These are phyloP conservation scores for Hydrolagus affinis DNA, from an alignment of 2,113 vertebrate genomes.

Conservation along the genomic window DNA sequence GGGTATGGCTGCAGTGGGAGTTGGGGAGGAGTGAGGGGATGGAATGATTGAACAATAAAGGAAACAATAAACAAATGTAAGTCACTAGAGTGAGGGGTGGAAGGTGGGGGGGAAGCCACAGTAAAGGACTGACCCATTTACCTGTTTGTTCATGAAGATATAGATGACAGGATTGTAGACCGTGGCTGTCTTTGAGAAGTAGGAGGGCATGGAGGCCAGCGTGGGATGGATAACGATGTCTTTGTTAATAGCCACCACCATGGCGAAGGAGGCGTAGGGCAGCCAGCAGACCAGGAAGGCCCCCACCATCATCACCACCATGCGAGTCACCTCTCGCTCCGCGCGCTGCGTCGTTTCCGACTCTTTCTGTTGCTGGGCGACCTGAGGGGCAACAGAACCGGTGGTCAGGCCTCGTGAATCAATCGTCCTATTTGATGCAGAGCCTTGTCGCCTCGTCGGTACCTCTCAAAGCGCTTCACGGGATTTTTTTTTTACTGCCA, in stretches of 20 bases:
- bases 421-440: no score
- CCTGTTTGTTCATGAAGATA: slow-evolving; percentile 58
- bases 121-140: slow-evolving; percentile 2
- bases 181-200: slow-evolving; percentile 52
- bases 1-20: not conserved
- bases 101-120: not conserved
- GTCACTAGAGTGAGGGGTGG: no score
- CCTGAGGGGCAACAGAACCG: slow-evolving; percentile 31
- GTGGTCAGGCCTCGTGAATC: no score
- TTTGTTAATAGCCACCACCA: slow-evolving; percentile 47
- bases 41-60: no score
- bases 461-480: not conserved
- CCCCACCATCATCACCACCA: slow-evolving; percentile 51
- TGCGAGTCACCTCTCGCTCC: slow-evolving; percentile 43
- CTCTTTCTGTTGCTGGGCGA: slow-evolving; percentile 40
- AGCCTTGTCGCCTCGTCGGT: no score
- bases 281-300: slow-evolving; percentile 54
- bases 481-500: no score
- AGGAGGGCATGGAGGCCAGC: slow-evolving; percentile 50
- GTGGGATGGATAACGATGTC: slow-evolving; percentile 43
- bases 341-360: slow-evolving; percentile 44
- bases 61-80: no score
- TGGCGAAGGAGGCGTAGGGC: slow-evolving; percentile 48
- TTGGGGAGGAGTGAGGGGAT: not conserved
- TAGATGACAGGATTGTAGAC: slow-evolving; percentile 56